Evolutionary conservation across 2,888 invertebrate species (phyloP), one percentile per base, ranked within the genome.

Genomic region (Apeira syringaria): DNA sequence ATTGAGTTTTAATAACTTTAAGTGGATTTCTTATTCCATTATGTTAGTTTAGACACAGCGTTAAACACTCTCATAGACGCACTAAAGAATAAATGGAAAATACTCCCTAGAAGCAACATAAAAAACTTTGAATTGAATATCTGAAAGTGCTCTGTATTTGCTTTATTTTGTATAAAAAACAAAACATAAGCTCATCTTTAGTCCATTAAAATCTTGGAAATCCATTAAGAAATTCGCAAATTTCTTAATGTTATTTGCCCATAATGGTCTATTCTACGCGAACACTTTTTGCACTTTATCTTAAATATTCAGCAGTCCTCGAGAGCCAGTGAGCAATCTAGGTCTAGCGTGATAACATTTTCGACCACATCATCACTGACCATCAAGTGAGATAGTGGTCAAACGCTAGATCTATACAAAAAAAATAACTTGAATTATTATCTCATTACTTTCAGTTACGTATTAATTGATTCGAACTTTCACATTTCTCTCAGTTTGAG

Each of bases 1-100:
- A 75, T 80, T 77, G 76, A 74, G 70, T 76, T 82, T 81, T 83
- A 80, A 83, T 82, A 81, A 79, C 70, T 74, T 68, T 73, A 75
- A 85, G 78, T 82, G 78, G 71, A 73, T 68, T 70, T 71, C 72
- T 74, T 69, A 73, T 70, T 74, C 57, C 54, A 70, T 70, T 70
- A 69, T 59, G 54, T 58, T 57, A 56, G 59, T 65, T 59, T 41
- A 35, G 41, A 33, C 47, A 57, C 40, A 50, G 53, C 56, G 48
- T 47, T 47, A 28, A 48, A 31, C 39, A 41, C 26, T 39, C 27
- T 46, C 30, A 33, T 45, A 53, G 36, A 57, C 41, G 40, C 34
- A 37, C 20, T 44, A 25, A 22, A n/a, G 25, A 41, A 46, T 32
- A 35, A 47, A 41, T 44, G 15, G 10, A 26, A 5, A 12, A 9